Base-by-base conservation (phyloP, 2,797 vertebrate genomes). In the Tragopan temminckii region DNA sequence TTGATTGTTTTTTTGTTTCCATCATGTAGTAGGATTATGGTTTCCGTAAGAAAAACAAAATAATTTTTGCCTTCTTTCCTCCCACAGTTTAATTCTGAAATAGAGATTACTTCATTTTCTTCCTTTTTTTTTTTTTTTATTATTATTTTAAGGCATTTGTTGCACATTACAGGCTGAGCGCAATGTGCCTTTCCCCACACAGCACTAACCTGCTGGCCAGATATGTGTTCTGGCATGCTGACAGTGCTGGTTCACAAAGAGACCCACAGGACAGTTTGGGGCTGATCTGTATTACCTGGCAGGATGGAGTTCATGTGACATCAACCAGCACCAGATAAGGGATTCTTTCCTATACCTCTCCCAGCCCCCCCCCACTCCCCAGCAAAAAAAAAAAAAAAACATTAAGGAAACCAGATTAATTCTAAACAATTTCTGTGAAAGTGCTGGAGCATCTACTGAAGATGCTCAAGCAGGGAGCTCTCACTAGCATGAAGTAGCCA, bases 1-100 rank as follows among this genome's bases (percentile, higher is more conserved):
- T 72, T 35, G 23, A 76, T 63, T 87, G 81, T 80, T 90, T 57
- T 90, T 90, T 67, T 31, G 25, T 85, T 94, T 69, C 66, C 55
- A 58, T 82, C 3, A 0, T 25, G n/a, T 25, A 53, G n/a, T 40
- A 61, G 35, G 43, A 69, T 70, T 85, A 79, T 12, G 5, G 11
- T 8, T 94, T 85, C 61, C 29, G 61, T 0, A 66, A 46, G 69
- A 68, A 86, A 88, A 88, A 93, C 15, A 82, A 85, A 85, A 10
- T 13, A 61, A 61, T 35, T 29, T 33, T 31, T 21, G 19, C 10
- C 18, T 58, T 16, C 5, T 35, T 70, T 66, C 9, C 48, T 67
- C 24, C 19, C 9, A 7, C 21, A n/a, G 38, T 46, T 88, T 66
- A 63, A 66, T 83, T 89, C 66, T 66, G 2, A 40, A 45, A 50